These are phyloP conservation scores for Hydrotaea cyrtoneurina DNA, from an alignment of 2,888 invertebrate species.

Conservation along the genomic window DNA sequence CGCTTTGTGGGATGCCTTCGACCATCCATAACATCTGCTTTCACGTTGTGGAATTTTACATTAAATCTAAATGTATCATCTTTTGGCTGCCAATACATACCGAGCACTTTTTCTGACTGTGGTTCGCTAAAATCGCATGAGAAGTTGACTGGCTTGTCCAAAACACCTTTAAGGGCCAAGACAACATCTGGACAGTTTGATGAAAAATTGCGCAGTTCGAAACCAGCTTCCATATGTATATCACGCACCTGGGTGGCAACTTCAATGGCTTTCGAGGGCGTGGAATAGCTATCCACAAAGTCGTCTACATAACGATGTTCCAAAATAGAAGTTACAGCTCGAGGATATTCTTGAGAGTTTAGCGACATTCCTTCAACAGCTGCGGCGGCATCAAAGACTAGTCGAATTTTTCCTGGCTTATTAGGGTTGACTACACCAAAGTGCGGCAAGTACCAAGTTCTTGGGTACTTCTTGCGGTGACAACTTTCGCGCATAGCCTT, in stretches of 20 bases:
- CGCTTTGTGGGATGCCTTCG: conserved; percentile 30
- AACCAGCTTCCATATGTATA: conserved; percentile 9
- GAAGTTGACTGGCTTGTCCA: background rate
- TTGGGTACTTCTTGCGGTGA: background rate
- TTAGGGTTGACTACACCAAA: conserved; percentile 26
- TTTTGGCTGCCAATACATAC: conserved; percentile 28
- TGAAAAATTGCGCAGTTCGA: conserved; percentile 38
- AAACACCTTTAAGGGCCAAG: background rate
- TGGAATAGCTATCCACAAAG: conserved; percentile 1
- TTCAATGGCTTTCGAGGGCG: background rate
- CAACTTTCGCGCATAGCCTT: conserved; percentile 49
- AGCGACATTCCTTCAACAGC: conserved; percentile 22
- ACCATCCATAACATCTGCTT: conserved; percentile 19
- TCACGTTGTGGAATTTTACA: conserved; percentile 11
- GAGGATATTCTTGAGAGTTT: background rate
- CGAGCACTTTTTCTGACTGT: conserved; percentile 13
- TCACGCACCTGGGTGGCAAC: background rate
- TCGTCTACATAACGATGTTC: background rate
- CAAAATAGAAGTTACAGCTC: background rate
- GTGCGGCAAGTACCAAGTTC: background rate
- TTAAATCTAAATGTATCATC: conserved; percentile 31
- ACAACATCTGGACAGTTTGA: conserved; percentile 18
- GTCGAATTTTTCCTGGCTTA: conserved; percentile 9
- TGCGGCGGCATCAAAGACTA: too few species aligned
- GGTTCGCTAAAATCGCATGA: background rate